phyloP scores from a whole-genome alignment of 30 jellyfish, hydroid and myxozoan species.

The Euphysa ruthae region DNA sequence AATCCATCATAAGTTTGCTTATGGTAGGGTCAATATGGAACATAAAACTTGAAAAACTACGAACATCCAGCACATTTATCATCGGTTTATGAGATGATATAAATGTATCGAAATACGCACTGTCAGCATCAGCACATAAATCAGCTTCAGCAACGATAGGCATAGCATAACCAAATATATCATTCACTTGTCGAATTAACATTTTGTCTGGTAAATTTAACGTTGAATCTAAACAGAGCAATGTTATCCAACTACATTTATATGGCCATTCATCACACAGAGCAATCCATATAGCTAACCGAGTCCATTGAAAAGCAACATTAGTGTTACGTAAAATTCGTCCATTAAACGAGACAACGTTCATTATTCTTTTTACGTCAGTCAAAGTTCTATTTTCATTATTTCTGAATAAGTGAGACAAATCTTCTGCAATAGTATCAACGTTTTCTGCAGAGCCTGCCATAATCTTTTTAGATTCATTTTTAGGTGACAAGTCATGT shows the following conservation, averaged over 20 bases:
- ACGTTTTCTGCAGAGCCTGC: slow-evolving; percentile 27
- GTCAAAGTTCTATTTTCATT: slow-evolving; percentile 74
- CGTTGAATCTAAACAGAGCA: slow-evolving; percentile 58
- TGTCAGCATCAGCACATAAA: slow-evolving; percentile 53
- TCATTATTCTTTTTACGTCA: slow-evolving; percentile 80
- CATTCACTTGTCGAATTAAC: slow-evolving; percentile 46
- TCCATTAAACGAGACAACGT: slow-evolving; percentile 74
- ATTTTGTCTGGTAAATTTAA: slow-evolving; percentile 55
- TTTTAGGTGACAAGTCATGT: slow-evolving; percentile 14
- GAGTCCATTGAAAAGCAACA: slow-evolving; percentile 76
- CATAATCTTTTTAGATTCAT: background rate
- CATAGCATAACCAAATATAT: slow-evolving; percentile 63
- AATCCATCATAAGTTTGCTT: slow-evolving; percentile 64
- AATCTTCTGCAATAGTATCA: slow-evolving; percentile 51
- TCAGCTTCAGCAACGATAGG: slow-evolving; percentile 71
- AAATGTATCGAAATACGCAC: slow-evolving; percentile 68
- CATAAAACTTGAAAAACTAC: slow-evolving; percentile 59
- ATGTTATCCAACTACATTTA: slow-evolving; percentile 78
- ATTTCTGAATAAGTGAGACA: slow-evolving; percentile 68
- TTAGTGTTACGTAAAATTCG: slow-evolving; percentile 65
- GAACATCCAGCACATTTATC: slow-evolving; percentile 68
- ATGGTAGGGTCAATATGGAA: slow-evolving; percentile 81
- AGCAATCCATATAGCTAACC: slow-evolving; percentile 88
- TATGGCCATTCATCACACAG: slow-evolving; percentile 97
- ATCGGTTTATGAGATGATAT: slow-evolving; percentile 60